Conservation (phyloP, 2,113 vertebrate genomes). For the Austrofundulus limnaeus region DNA sequence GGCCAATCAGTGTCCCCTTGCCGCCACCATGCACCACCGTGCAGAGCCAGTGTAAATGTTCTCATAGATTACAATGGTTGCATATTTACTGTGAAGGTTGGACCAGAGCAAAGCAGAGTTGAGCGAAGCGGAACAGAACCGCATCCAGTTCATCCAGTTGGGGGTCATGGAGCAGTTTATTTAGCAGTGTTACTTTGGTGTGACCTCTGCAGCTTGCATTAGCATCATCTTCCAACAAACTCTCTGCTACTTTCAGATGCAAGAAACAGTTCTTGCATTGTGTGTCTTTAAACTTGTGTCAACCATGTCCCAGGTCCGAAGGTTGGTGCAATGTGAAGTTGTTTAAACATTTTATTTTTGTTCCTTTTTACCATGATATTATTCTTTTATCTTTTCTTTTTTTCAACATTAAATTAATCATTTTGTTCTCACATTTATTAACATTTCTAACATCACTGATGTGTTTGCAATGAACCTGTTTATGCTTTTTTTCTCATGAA, state of each 20-base stretch:
- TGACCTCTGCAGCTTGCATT: slow-evolving; percentile 60
- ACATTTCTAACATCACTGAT: neutral
- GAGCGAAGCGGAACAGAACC: no score
- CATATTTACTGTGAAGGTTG: no score
- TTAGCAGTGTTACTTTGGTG: neutral
- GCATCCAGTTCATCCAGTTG: no score
- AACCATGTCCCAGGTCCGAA: slow-evolving; percentile 38
- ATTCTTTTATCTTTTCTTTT: slow-evolving; percentile 13
- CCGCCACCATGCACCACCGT: no score
- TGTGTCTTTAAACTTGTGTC: slow-evolving; percentile 46
- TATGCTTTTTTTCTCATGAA: neutral
- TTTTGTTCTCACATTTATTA: neutral
- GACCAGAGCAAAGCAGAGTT: no score
- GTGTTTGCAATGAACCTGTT: neutral
- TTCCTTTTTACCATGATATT: slow-evolving; percentile 15
- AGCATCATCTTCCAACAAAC: slow-evolving; percentile 47
- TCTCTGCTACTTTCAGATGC: slow-evolving; percentile 50
- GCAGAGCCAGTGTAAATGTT: no score
- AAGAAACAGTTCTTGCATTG: slow-evolving; percentile 56
- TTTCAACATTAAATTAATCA: neutral
- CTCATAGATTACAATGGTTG: no score
- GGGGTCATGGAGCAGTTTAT: neutral
- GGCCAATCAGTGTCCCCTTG: no score
- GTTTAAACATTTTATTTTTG: slow-evolving; percentile 5
- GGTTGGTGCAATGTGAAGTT: slow-evolving; percentile 22